Percentiles rank a stretch among this genome's conserved stretches.
Conservation (phyloP, 2,113 vertebrate species). For the Spea multiplicata region DNA sequence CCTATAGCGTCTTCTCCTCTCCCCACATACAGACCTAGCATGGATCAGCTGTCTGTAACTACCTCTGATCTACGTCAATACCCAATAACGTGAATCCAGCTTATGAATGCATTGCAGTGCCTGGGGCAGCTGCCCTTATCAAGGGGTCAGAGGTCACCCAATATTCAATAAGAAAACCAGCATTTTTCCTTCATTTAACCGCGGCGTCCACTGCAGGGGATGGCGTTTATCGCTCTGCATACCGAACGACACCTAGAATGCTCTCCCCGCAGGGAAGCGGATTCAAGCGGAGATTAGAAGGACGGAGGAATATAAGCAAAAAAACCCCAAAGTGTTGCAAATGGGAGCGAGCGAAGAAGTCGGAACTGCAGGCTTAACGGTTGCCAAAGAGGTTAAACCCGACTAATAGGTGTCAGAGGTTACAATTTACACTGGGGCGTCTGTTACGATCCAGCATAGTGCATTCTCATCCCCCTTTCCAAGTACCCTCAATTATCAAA, state of each 20-base stretch:
- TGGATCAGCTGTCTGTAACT: slow-evolving; percentile 46
- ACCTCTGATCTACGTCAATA: slow-evolving; percentile 58
- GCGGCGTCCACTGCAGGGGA: not conserved
- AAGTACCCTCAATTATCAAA: too few relatives aligned
- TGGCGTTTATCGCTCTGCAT: slow-evolving; percentile 21
- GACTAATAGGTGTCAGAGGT: not conserved
- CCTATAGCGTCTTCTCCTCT: slow-evolving; percentile 8
- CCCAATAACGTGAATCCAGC: slow-evolving; percentile 71
- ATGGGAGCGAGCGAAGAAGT: not conserved
- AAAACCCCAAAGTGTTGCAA: slow-evolving; percentile 1
- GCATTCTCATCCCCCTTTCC: too few relatives aligned
- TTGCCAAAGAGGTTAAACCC: not conserved
- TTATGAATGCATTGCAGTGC: slow-evolving; percentile 74
- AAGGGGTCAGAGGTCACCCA: slow-evolving; percentile 74
- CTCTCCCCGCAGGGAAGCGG: slow-evolving; percentile 16
- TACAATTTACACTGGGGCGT: too few relatives aligned
- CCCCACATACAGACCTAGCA: slow-evolving; percentile 13
- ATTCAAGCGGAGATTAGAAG: slow-evolving; percentile 12
- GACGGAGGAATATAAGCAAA: slow-evolving; percentile 1
- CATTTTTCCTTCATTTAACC: slow-evolving; percentile 29
- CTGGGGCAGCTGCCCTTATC: slow-evolving; percentile 72
- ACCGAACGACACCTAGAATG: slow-evolving; percentile 16
- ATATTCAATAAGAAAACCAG: slow-evolving; percentile 59
- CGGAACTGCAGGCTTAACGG: not conserved
- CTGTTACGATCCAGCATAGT: too few relatives aligned